Conservation (phyloP, 2,888 invertebrate species). For the Mesorhabditis spiculigera region DNA sequence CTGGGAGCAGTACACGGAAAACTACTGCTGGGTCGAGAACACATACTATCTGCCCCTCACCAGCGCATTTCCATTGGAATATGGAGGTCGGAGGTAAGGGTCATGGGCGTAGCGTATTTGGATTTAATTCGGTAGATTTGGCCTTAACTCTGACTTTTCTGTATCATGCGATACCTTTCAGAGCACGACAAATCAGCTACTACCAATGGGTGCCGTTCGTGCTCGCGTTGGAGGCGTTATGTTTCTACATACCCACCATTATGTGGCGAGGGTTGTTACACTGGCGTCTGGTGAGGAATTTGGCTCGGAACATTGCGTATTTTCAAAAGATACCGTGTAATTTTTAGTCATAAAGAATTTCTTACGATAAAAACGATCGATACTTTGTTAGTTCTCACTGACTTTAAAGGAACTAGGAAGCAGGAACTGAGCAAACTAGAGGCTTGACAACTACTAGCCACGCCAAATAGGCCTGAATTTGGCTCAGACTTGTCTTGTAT, state of each 20-base stretch:
- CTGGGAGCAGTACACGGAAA: slow-evolving; percentile 64
- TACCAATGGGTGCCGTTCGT: slow-evolving; percentile 62
- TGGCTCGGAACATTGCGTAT: neutral
- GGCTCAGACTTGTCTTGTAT: too few species aligned
- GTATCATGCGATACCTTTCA: slow-evolving; percentile 25
- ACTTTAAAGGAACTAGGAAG: too few species aligned
- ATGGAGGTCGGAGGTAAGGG: slow-evolving; percentile 57
- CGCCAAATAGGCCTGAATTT: too few species aligned
- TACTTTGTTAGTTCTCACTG: too few species aligned
- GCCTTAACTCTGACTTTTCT: neutral
- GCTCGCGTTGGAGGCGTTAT: slow-evolving; percentile 62
- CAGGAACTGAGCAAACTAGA: too few species aligned
- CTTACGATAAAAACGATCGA: too few species aligned
- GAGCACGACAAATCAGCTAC: slow-evolving; percentile 58
- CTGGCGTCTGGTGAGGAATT: slow-evolving; percentile 58
- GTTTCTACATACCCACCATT: slow-evolving; percentile 64
- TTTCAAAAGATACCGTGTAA: neutral
- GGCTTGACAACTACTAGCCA: too few species aligned
- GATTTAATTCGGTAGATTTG: neutral
- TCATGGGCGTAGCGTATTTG: slow-evolving; percentile 6
- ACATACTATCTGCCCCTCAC: slow-evolving; percentile 64
- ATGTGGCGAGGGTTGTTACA: slow-evolving; percentile 63
- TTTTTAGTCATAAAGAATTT: too few species aligned
- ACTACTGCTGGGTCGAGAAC: slow-evolving; percentile 65
- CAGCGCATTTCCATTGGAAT: slow-evolving; percentile 58